Conservation (phyloP, 2,797 vertebrate species). For the Emys orbicularis region DNA sequence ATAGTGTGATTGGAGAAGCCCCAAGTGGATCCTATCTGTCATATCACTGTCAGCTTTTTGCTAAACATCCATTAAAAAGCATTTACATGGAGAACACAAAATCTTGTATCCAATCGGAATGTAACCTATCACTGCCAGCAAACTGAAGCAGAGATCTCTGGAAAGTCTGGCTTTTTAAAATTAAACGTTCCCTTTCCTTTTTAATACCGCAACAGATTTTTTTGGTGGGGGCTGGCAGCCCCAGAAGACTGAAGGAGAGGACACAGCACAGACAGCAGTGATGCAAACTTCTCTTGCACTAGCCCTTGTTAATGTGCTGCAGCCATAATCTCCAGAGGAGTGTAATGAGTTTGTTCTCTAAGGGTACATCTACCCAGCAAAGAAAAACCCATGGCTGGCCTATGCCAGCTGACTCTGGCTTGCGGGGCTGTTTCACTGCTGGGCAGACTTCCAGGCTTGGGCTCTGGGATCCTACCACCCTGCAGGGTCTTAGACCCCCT, state of each 20-base stretch:
- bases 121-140: background rate
- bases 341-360: too few species aligned
- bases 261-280: background rate
- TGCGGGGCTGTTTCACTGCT: background rate
- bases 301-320: background rate
- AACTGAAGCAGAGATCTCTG: background rate
- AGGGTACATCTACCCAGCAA: background rate
- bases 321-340: background rate
- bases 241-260: background rate
- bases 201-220: rapidly evolving
- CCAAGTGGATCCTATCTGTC: conserved; percentile 47
- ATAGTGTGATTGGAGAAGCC: conserved; percentile 34
- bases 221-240: background rate
- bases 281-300: too few species aligned
- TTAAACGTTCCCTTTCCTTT: rapidly evolving
- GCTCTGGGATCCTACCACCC: background rate
- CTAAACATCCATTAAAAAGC: conserved; percentile 43
- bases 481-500: background rate
- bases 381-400: background rate
- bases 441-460: background rate
- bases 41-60: conserved; percentile 50
- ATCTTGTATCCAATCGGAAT: background rate
- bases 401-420: background rate
- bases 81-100: conserved; percentile 5
- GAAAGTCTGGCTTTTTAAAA: rapidly evolving